Conservation (phyloP, 1,140 invertebrate genomes). For the Capitella teleta region DNA sequence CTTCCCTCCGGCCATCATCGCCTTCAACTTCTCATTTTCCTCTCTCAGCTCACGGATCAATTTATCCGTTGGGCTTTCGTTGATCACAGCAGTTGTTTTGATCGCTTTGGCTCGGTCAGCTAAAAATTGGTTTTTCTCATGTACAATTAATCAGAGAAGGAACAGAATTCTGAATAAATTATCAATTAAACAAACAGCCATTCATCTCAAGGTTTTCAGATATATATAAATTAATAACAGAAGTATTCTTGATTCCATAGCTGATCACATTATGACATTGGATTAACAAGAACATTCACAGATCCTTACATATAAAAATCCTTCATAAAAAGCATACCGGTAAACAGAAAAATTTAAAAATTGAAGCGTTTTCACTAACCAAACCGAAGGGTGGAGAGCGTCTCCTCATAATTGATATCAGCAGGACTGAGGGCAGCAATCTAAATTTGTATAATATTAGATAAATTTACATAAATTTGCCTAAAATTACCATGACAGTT, state of each 20-base stretch:
- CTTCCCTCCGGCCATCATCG: slow-evolving; percentile 26
- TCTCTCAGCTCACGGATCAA: slow-evolving; percentile 90
- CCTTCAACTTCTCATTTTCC: slow-evolving; percentile 67
- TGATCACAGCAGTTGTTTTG: slow-evolving; percentile 95
- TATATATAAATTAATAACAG: too few species aligned
- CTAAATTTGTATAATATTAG: too few species aligned
- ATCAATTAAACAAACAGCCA: too few species aligned
- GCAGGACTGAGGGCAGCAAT: slow-evolving; percentile 91
- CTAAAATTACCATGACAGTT: slow-evolving; percentile 73
- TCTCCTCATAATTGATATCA: slow-evolving; percentile 97
- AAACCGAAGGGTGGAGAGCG: slow-evolving; percentile 80
- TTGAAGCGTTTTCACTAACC: too few species aligned
- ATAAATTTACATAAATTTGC: neutral
- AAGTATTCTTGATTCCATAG: too few species aligned
- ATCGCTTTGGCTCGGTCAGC: slow-evolving; percentile 84
- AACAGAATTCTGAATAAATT: neutral
- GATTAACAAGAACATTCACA: too few species aligned
- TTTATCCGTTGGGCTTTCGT: slow-evolving; percentile 55
- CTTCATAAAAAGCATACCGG: too few species aligned
- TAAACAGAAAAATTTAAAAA: too few species aligned
- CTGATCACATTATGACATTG: too few species aligned
- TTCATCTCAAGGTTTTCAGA: too few species aligned
- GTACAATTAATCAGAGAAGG: neutral
- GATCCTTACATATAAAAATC: too few species aligned
- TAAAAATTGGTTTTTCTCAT: too few species aligned